These are phyloP conservation scores for Saturnia japonica DNA, from an alignment of 2,888 invertebrate species.

Conservation along the genomic window DNA sequence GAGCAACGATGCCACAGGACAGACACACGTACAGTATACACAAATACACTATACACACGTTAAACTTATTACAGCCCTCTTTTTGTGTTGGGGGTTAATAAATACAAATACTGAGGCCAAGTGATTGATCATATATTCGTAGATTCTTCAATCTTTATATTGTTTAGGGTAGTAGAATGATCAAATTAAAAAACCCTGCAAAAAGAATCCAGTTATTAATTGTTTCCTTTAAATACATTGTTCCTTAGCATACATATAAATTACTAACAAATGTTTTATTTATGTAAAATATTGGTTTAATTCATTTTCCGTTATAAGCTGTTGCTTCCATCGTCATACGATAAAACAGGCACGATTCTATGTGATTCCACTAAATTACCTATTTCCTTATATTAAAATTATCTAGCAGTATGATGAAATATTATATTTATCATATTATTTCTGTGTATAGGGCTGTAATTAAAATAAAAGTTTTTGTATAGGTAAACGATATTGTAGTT, in stretches of 20 bases:
- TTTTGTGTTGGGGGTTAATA: too few relatives aligned
- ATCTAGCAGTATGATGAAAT: slow-evolving; percentile 1
- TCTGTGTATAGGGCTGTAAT: not conserved
- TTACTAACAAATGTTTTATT: slow-evolving; percentile 14
- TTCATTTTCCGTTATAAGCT: slow-evolving; percentile 14
- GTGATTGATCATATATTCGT: not conserved
- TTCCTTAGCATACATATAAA: not conserved
- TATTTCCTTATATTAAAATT: slow-evolving; percentile 8
- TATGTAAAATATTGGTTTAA: slow-evolving; percentile 5
- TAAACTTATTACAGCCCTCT: too few relatives aligned
- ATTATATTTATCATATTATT: slow-evolving; percentile 25
- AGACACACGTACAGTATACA: too few relatives aligned
- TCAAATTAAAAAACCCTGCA: not conserved
- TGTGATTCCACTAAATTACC: slow-evolving; percentile 5
- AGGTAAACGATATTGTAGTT: not conserved
- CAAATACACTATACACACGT: too few relatives aligned
- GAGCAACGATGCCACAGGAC: too few relatives aligned
- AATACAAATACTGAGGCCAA: not conserved
- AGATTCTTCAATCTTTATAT: not conserved
- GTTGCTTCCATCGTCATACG: slow-evolving; percentile 8
- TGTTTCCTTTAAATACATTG: not conserved
- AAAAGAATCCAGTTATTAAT: slow-evolving; percentile 11
- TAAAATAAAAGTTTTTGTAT: not conserved
- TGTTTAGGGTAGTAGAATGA: not conserved
- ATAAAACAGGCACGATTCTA: slow-evolving; percentile 6